Conservation (phyloP, 2,113 vertebrate genomes). For the Siphamia tubifer region DNA sequence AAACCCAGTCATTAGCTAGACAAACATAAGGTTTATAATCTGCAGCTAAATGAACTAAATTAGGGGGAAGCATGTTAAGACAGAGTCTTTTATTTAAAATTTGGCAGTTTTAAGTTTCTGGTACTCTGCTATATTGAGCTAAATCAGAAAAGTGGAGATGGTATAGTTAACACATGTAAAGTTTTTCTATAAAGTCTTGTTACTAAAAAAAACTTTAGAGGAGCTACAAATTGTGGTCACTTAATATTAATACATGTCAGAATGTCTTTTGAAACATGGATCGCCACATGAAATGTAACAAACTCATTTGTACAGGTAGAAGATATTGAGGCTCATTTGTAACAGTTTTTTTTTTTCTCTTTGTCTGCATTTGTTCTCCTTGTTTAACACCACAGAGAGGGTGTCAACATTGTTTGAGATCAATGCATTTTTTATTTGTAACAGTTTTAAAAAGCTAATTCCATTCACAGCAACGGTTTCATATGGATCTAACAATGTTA, state of each 20-base stretch:
- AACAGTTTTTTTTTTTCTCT: too few species aligned
- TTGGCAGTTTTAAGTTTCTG: background rate
- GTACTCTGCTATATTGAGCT: background rate
- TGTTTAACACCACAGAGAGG: too few species aligned
- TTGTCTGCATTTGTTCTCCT: too few species aligned
- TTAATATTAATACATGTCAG: background rate
- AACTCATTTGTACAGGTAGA: too few species aligned
- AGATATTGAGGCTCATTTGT: too few species aligned
- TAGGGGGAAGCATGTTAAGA: constrained; percentile 11
- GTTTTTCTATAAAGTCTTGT: background rate
- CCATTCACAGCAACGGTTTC: background rate
- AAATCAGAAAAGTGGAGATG: background rate
- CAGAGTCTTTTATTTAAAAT: background rate
- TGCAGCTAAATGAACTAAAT: constrained; percentile 18
- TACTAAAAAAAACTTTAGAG: background rate
- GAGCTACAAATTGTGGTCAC: background rate
- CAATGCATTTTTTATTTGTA: too few species aligned
- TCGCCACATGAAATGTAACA: too few species aligned
- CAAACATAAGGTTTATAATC: constrained; percentile 21
- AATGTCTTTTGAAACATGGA: too few species aligned
- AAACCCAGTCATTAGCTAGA: constrained; percentile 28
- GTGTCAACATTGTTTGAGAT: too few species aligned
- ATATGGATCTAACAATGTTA: background rate
- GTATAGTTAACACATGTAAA: background rate
- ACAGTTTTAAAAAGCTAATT: background rate